phyloP scores from a whole-genome alignment of 2,113 vertebrate species.

The Salvelinus fontinalis region DNA sequence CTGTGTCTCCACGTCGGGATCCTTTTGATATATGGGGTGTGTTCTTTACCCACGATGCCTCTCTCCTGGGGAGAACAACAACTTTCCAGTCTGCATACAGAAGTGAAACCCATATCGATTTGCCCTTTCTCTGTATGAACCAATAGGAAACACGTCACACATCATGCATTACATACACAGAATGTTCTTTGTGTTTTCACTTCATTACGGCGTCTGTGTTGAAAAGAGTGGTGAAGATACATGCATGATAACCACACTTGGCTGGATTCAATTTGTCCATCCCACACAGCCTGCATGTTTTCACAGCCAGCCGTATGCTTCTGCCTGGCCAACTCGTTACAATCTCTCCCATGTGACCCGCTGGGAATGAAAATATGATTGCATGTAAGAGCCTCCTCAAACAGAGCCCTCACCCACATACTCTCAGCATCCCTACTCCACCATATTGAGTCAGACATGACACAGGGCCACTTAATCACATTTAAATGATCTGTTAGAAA shows the following conservation, averaged over 20 bases:
- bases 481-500: not conserved
- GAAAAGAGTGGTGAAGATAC: constrained; percentile 5
- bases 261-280: constrained; percentile 22
- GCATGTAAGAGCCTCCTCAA: constrained; percentile 32
- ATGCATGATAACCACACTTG: constrained; percentile 19
- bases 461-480: constrained; percentile 10
- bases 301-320: constrained; percentile 6
- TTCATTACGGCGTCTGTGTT: constrained; percentile 14
- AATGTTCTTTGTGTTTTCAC: not conserved
- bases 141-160: not conserved
- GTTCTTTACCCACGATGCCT: not conserved
- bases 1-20: constrained; percentile 24
- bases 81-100: not conserved
- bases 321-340: not conserved
- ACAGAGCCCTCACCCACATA: constrained; percentile 24
- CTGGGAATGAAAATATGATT: constrained; percentile 46
- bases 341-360: constrained; percentile 11
- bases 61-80: constrained; percentile 16
- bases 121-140: not conserved
- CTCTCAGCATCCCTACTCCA: constrained; percentile 14
- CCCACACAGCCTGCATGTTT: constrained; percentile 6
- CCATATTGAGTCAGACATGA: constrained; percentile 19
- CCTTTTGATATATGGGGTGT: not conserved
- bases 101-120: not conserved
- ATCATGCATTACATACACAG: too few relatives aligned